A percentile compares a stretch with the other conserved stretches of the same genome.
Evolutionary conservation across 2,113 vertebrate genomes (phyloP).

Genomic region (Hucho hucho): DNA sequence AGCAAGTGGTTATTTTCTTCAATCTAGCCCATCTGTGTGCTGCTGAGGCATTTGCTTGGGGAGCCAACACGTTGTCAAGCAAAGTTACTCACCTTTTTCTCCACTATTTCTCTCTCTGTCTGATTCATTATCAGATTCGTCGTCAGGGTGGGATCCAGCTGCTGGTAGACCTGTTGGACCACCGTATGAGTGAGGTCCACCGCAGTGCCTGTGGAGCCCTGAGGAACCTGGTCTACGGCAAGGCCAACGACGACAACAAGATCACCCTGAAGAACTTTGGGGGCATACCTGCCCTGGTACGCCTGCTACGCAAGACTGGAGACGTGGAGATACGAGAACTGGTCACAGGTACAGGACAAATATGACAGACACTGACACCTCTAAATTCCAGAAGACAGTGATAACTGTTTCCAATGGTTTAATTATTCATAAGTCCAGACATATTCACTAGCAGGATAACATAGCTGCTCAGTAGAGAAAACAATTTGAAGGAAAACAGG

Average conservation of each 20-base stretch:
- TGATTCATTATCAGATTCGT: conserved; percentile 80
- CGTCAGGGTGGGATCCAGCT: conserved; percentile 96
- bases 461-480: no score
- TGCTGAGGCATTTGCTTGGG: no score
- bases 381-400: neutral
- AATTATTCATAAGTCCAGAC: no score
- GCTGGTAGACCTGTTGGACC: conserved; percentile 94
- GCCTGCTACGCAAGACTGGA: conserved; percentile 91
- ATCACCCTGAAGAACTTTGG: conserved; percentile 96
- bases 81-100: no score
- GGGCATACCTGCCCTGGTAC: conserved; percentile 94
- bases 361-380: neutral
- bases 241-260: conserved; percentile 98
- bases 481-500: no score
- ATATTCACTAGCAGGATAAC: no score
- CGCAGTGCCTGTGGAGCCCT: conserved; percentile 96
- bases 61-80: no score
- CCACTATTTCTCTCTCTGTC: neutral
- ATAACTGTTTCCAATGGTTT: no score
- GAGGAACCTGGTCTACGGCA: conserved; percentile 96
- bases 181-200: conserved; percentile 97
- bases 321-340: conserved; percentile 97
- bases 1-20: no score
- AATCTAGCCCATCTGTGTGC: no score
- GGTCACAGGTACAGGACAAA: conserved; percentile 84